phyloP scores from a whole-genome alignment of 2,888 invertebrate species.

The Yponomeuta cagnagella region DNA sequence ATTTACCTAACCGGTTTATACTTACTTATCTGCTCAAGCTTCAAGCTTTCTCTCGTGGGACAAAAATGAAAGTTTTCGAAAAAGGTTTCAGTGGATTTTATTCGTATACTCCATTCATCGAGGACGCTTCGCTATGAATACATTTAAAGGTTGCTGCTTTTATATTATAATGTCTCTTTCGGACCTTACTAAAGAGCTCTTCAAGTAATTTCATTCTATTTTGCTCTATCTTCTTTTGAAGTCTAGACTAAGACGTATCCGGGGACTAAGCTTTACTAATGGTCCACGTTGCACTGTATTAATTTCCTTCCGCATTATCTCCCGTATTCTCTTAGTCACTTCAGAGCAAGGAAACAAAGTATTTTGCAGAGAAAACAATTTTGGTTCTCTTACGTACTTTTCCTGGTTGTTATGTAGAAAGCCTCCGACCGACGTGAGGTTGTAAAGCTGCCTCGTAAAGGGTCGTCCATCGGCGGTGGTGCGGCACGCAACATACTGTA shows the following conservation, averaged over 20 bases:
- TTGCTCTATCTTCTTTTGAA: not conserved
- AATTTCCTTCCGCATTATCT: not conserved
- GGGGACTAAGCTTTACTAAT: not conserved
- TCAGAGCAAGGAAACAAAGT: not conserved
- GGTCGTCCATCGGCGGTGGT: constrained; percentile 20
- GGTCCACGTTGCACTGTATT: not conserved
- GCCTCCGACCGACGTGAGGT: constrained; percentile 36
- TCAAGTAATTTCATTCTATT: constrained; percentile 12
- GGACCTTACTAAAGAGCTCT: constrained; percentile 19
- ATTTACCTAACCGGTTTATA: constrained; percentile 43
- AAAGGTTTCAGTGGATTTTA: constrained; percentile 35
- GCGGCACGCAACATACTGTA: constrained; percentile 7
- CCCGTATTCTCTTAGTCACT: not conserved
- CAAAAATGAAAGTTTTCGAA: constrained; percentile 33
- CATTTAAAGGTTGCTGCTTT: constrained; percentile 40
- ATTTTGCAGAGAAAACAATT: not conserved
- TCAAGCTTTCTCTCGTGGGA: constrained; percentile 30
- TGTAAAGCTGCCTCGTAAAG: constrained; percentile 44
- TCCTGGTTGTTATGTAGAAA: constrained; percentile 2
- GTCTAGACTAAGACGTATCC: constrained; percentile 4
- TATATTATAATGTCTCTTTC: constrained; percentile 18
- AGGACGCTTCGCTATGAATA: constrained; percentile 43
- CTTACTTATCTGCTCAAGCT: constrained; percentile 18
- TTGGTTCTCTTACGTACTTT: not conserved
- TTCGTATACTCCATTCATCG: constrained; percentile 31